These are phyloP conservation scores for Bemisia tabaci DNA, from an alignment of 1,140 invertebrate species.

Conservation along the genomic window DNA sequence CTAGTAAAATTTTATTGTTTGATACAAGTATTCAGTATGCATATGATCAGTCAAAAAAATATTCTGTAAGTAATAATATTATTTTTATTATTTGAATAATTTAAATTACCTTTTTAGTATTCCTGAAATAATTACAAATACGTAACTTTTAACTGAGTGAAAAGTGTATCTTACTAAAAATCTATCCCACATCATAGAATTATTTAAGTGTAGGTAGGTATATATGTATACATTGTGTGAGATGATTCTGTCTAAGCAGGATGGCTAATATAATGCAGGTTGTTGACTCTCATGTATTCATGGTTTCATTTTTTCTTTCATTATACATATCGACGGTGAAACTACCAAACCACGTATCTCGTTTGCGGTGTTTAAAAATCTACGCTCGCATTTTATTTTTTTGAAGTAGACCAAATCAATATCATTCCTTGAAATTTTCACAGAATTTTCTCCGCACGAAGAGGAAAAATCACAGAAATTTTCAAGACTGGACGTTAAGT, in stretches of 20 bases:
- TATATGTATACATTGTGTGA: constrained; percentile 4
- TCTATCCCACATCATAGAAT: background rate
- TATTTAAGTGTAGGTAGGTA: constrained; percentile 2
- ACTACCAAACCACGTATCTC: too few species aligned
- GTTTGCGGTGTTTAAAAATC: too few species aligned
- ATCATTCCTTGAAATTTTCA: too few species aligned
- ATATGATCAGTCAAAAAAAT: constrained; percentile 78
- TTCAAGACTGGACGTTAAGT: too few species aligned
- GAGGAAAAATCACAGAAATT: too few species aligned
- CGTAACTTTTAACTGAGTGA: constrained; percentile 1
- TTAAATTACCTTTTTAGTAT: constrained; percentile 2
- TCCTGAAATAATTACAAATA: constrained; percentile 1
- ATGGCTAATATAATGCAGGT: background rate
- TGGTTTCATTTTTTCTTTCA: too few species aligned
- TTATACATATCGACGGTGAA: too few species aligned
- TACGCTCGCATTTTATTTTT: too few species aligned
- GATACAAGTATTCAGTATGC: constrained; percentile 86
- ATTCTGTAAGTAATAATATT: constrained; percentile 38
- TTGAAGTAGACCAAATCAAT: too few species aligned
- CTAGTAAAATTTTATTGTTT: constrained; percentile 75
- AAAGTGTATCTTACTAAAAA: constrained; percentile 1
- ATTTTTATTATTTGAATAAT: constrained; percentile 4
- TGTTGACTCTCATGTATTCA: background rate
- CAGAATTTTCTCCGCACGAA: too few species aligned
- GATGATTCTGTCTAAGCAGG: background rate